phyloP scores from a whole-genome alignment of 1,140 invertebrate species.

The Trichomalopsis sarcophagae region DNA sequence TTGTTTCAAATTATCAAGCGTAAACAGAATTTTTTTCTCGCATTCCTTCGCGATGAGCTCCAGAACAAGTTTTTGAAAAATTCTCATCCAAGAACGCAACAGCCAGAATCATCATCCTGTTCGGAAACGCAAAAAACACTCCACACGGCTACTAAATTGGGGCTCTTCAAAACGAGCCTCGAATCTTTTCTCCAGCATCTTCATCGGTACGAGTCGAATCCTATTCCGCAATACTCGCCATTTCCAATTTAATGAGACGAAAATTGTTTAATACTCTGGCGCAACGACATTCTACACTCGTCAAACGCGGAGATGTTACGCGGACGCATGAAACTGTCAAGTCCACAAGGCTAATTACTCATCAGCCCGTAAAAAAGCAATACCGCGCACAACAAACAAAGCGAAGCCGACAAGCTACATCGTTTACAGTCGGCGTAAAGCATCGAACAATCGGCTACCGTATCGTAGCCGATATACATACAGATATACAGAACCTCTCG shows the following conservation, averaged over 20 bases:
- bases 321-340: neutral
- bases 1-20: no score
- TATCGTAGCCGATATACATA: no score
- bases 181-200: neutral
- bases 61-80: no score
- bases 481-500: no score
- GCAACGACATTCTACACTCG: neutral
- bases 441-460: neutral
- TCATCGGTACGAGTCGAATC: no score
- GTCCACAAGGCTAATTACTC: neutral
- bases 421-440: neutral
- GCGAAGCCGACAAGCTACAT: neutral
- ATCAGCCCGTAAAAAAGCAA: neutral
- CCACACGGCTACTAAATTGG: no score
- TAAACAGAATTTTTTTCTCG: no score
- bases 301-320: no score
- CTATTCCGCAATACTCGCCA: neutral
- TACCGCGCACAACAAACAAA: neutral
- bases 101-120: no score
- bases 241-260: neutral
- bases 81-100: no score
- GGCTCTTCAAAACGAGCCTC: neutral
- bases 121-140: no score
- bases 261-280: neutral
- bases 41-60: no score